Conservation (phyloP, 1,140 invertebrate species). For the Panulirus ornatus region DNA sequence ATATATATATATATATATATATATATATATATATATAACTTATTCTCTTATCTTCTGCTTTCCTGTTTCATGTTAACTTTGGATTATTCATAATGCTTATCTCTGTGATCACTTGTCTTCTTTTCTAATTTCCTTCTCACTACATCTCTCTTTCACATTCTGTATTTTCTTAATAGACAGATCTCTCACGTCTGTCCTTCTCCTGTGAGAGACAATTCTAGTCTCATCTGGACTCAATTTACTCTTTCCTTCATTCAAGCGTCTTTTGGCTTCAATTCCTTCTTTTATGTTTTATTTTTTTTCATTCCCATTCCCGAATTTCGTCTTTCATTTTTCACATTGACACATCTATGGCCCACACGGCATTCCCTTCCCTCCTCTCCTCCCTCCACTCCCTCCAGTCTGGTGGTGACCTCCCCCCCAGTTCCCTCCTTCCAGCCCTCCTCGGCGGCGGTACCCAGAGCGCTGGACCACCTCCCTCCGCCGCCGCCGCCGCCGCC, state of each 20-base stretch:
- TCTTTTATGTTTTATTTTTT: conserved; percentile 13
- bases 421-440: not conserved
- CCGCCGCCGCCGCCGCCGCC: not conserved
- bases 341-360: too few relatives aligned
- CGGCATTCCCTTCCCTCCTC: not conserved
- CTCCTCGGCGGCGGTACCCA: too few relatives aligned
- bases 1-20: not conserved
- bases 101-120: not conserved
- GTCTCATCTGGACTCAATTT: not conserved
- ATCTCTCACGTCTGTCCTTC: too few relatives aligned
- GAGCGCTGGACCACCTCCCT: too few relatives aligned
- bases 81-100: too few relatives aligned
- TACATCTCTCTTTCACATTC: not conserved
- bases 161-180: too few relatives aligned
- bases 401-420: too few relatives aligned
- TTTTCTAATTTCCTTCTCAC: not conserved
- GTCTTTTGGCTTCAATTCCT: conserved; percentile 15
- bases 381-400: too few relatives aligned
- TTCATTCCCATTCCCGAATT: conserved; percentile 11
- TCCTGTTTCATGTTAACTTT: too few relatives aligned
- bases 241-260: not conserved
- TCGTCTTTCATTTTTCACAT: not conserved
- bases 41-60: too few relatives aligned
- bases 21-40: not conserved
- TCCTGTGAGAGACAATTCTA: too few relatives aligned